Evolutionary conservation across 2,113 vertebrate genomes (phyloP), one percentile per base, ranked within the genome.

Genomic region (Neolamprologus tretocephalus): DNA sequence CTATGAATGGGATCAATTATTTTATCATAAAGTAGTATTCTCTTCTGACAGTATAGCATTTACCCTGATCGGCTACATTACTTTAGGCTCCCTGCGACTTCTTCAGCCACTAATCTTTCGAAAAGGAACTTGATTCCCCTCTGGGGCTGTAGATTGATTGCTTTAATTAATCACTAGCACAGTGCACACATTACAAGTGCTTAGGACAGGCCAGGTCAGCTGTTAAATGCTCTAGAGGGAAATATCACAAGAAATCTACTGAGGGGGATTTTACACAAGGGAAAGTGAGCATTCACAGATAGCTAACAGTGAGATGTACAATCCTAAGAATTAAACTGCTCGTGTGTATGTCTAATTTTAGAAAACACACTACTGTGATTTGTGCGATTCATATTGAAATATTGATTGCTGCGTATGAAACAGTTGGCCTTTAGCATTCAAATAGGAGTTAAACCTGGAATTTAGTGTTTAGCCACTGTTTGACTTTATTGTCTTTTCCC

Each of bases 111-210:
- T 90, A 75, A 92, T 85, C 83, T 87, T 75, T 84, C n/a, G 35
- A 85, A 78, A 89, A 86, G 87, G 68, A 83, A 90, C 81, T 90
- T 90, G 87, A 90, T 90, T 91, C 83, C 86, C 87, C 92, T 55
- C 84, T 80, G 86, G 90, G 55, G 45, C 84, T 80, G 26, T 47
- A 49, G 88, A 84, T 90, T 91, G 66, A 92, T 93, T 83, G 87
- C 82, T 92, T 95, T 94, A 93, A 93, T 95, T 91, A 95, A 92
- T 94, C 92, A 92, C 83, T 49, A 86, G 89, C 75, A 75, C 86
- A 86, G 80, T 89, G 90, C 83, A 89, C 90, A 90, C 84, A 89
- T 91, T 92, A 92, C 86, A 92, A 91, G 89, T 81, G 82, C 85
- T 91, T 89, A 93, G 86, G 78, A 85, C 54, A 16, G 79, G 75